phyloP scores from a whole-genome alignment of 2,888 invertebrate species.

The Chesias legatella region DNA sequence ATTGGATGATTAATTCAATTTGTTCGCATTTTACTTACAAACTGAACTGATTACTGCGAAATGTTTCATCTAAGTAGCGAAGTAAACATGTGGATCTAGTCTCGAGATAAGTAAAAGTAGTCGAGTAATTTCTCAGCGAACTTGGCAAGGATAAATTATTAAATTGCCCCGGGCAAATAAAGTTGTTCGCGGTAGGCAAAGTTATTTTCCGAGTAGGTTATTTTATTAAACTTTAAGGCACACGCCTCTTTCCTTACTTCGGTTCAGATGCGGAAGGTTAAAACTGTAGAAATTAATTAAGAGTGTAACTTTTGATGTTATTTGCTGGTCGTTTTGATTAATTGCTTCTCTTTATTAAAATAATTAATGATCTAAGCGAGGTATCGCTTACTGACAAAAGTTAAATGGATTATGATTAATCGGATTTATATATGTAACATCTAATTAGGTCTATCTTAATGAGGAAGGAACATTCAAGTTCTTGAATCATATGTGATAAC shows the following conservation, averaged over 20 bases:
- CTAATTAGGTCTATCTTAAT: slow-evolving; percentile 10
- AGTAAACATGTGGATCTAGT: slow-evolving; percentile 7
- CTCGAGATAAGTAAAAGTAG: slow-evolving; percentile 21
- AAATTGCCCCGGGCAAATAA: slow-evolving; percentile 24
- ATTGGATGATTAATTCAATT: not conserved
- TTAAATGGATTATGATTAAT: too few relatives aligned
- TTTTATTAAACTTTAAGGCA: slow-evolving; percentile 29
- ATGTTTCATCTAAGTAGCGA: not conserved
- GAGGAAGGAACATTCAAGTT: slow-evolving; percentile 16
- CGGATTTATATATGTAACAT: too few relatives aligned
- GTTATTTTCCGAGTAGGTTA: slow-evolving; percentile 26
- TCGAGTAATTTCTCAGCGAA: slow-evolving; percentile 22
- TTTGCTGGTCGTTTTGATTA: slow-evolving; percentile 5
- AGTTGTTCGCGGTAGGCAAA: slow-evolving; percentile 22
- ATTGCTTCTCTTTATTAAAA: not conserved
- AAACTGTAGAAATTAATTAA: slow-evolving; percentile 8
- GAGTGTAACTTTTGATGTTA: slow-evolving; percentile 5
- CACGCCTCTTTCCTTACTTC: slow-evolving; percentile 22
- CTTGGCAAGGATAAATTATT: slow-evolving; percentile 29
- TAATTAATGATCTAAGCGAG: too few relatives aligned
- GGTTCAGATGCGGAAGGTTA: slow-evolving; percentile 10
- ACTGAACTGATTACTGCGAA: not conserved
- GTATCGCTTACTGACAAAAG: too few relatives aligned
- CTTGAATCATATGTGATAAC: slow-evolving; percentile 18
- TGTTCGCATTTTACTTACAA: not conserved